Evolutionary conservation across 2,888 invertebrate genomes (phyloP), one percentile per base, ranked within the genome.

Genomic region (Callosobruchus maculatus): DNA sequence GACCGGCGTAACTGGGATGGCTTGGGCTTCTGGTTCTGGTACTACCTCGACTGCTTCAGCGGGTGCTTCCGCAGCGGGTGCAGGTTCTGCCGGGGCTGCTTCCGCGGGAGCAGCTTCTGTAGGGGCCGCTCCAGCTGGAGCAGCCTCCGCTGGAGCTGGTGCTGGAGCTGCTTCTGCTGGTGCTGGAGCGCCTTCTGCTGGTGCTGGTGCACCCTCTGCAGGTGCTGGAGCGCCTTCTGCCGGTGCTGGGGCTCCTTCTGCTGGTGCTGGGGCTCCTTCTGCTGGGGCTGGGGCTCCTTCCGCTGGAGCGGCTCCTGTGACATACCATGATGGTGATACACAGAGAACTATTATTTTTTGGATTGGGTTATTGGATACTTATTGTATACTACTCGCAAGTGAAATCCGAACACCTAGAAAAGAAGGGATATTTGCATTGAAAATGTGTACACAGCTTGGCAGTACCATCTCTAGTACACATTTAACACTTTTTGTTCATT

Each of bases 151-250:
- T 73, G 82, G 79, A 1, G 81, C 75, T 72, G 73, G 72, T 30
- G 77, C 84, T 20, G 84, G 78, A 21, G 83, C 78, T n/a, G 82
- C 82, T 22, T 83, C 84, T 75, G 83, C 86, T 3, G 85, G 83
- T 31, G 88, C 82, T 13, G 84, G 84, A n/a, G 83, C 82, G 21
- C 75, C 80, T 72, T 75, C 78, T 49, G 76, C 78, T 67, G 80
- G 86, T 84, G 87, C 80, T 18, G 77, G 75, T 2, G 77, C 74
- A 70, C 78, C 82, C 68, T 81, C 82, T 2, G 80, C 77, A 68
- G 81, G 77, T 18, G 31, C 70, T 78, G 77, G 69, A 21, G 75
- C 74, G 70, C 78, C 82, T 68, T 81, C 82, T 0, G 81, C 76
- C 69, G 81, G 77, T 18, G 67, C 70, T 78, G 77, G 67, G 20